Percentiles rank a stretch among this genome's conserved stretches.
phyloP scores from a whole-genome alignment of 2,113 vertebrate genomes.

The Indicator maculatus region DNA sequence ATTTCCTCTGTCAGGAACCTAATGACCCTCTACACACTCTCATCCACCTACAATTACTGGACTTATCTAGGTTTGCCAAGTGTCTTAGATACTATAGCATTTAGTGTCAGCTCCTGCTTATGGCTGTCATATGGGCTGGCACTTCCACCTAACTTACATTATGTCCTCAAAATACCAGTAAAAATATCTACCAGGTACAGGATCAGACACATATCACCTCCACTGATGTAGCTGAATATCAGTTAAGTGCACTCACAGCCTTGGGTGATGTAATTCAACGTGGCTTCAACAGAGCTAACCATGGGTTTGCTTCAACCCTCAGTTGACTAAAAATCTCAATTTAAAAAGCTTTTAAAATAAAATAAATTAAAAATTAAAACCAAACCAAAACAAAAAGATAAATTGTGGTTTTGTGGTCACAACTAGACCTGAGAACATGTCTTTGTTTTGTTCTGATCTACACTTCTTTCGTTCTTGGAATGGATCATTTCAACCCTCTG shows the following conservation, averaged over 20 bases:
- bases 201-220: neutral
- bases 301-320: neutral
- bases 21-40: constrained; percentile 32
- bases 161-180: neutral
- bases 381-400: neutral
- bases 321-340: neutral
- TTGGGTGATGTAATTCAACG: neutral
- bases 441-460: neutral
- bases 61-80: constrained; percentile 35
- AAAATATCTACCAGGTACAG: neutral
- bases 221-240: neutral
- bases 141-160: neutral
- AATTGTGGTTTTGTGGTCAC: constrained; percentile 4
- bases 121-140: neutral
- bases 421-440: neutral
- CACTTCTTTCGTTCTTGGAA: neutral
- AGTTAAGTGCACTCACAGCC: neutral
- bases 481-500: neutral
- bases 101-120: neutral
- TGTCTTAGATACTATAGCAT: neutral
- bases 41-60: constrained; percentile 30
- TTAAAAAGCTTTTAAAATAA: neutral
- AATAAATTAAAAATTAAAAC: neutral
- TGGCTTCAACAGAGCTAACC: neutral
- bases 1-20: constrained; percentile 62